phyloP scores from a whole-genome alignment of 2,797 vertebrate genomes.

The Varecia variegata region DNA sequence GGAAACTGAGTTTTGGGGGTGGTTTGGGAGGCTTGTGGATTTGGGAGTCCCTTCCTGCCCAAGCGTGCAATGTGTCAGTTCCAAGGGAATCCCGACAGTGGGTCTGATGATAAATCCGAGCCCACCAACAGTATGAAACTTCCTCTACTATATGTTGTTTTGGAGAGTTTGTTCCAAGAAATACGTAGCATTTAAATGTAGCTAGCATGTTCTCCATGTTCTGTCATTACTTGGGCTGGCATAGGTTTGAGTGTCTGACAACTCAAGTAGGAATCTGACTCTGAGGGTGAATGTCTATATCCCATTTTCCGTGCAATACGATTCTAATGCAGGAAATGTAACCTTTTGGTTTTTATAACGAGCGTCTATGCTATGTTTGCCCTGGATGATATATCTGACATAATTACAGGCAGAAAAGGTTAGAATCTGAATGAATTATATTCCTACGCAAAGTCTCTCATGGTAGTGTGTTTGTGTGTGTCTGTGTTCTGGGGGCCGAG shows the following conservation, averaged over 20 bases:
- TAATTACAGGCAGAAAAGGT: background rate
- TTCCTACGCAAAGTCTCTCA: background rate
- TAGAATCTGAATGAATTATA: background rate
- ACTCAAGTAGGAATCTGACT: background rate
- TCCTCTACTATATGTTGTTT: background rate
- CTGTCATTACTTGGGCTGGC: background rate
- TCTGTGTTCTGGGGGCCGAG: background rate
- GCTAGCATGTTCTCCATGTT: background rate
- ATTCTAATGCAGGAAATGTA: background rate
- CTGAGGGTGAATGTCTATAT: background rate
- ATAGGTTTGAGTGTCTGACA: background rate
- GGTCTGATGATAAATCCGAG: background rate
- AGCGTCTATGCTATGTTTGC: background rate
- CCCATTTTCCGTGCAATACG: background rate
- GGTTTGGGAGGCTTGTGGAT: background rate
- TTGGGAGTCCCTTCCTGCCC: background rate
- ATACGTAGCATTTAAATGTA: background rate
- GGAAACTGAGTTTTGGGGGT: background rate
- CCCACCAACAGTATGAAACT: background rate
- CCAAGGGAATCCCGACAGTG: background rate
- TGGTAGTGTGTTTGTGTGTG: background rate
- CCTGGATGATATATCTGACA: background rate
- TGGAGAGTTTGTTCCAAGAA: background rate
- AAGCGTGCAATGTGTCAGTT: background rate
- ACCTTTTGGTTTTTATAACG: background rate